Base-by-base conservation (phyloP, 1,140 invertebrate genomes). In the Centruroides sculpturatus region DNA sequence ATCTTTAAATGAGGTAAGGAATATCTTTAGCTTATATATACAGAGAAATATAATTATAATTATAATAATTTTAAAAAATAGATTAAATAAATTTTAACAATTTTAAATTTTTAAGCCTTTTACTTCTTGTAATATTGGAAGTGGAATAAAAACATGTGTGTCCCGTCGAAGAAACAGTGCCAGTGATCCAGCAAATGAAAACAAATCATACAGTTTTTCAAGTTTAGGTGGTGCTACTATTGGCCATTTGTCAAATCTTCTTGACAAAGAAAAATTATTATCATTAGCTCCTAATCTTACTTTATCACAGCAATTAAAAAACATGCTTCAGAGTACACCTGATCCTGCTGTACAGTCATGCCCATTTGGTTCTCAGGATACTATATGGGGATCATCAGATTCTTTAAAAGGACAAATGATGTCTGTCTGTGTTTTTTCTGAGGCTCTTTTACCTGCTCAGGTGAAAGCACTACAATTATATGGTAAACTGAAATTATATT, bases 1-100 rank as follows among this genome's bases (percentile, higher is more conserved):
- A 47, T 75, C 77, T 3, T 71, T 82, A 36, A 74, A 76, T 64
- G 81, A 83, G 68, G 79, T 80, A 73, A 72, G 67, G 68, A 57
- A 50, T 9, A 34, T 52, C 57, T 57, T 13, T 62, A 51, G 50
- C 12, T 8, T 8, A 8, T 51, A 13, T 13, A 59, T 10, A 6
- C 3, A 3, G 8, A 41, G 8, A 41, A 41, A 41, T 41, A 8
- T 6, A 41, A 41, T 41, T 41, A 41, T 41, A 41, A 6, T 41
- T 1, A 41, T 41, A 41, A 41, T 41, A 41, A 41, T 41, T 23
- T 23, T 6, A 41, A 55, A 57, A 48, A 11, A 57, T 9, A 51
- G 59, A 12, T 49, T 55, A 34, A 56, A 66, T 23, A 23, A 23
- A 23, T 23, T 23, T 59, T 49, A 49, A 49, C n/a, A n/a, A 34